Evolutionary conservation across 2,797 vertebrate genomes (phyloP), one percentile per base, ranked within the genome.

Genomic region (Dendrocincla fuliginosa): DNA sequence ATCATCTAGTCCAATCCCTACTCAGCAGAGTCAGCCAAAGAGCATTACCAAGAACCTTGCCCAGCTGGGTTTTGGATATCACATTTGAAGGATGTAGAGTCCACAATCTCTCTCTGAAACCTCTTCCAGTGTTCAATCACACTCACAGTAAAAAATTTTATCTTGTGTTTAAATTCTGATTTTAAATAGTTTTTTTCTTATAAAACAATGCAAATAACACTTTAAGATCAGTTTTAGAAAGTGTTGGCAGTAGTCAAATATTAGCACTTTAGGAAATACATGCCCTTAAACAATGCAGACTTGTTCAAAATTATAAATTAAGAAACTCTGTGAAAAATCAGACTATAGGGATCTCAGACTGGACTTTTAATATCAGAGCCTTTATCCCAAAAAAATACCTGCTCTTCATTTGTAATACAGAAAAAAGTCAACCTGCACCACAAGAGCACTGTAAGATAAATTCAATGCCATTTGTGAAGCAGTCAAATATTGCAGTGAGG

Each of bases 1-100:
- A 32, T 10, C 1, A 0, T 28, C 14, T 55, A 32, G 28, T 70
- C n/a, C 19, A 71, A 37, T 11, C 0, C 6, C 56, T 67, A 13
- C n/a, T 25, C 28, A 37, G 13, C 5, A 76, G n/a, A 12, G 8
- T 73, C n/a, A 74, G 7, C 4, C 35, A 70, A 71, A 71, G 22
- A 25, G 64, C 9, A 17, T 50, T n/a, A 32, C 2, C 28, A 42
- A 73, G 30, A 12, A 18, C 25, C 6, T 33, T 52, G 44, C 11
- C 16, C 32, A 74, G 9, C 0, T 46, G 27, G 4, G 4, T 23
- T 88, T 81, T 78, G 22, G 15, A 53, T 53, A 37, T 33, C 6
- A 4, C 41, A n/a, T 76, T 11, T 67, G 33, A 60, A 74, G 28
- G 12, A 68, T 5, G 14, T 67, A 76, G 24, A 83, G 17, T 16